Percentiles rank a stretch among this genome's conserved stretches.
phyloP scores from a whole-genome alignment of 2,888 invertebrate genomes.

The Macrosoma leucophasiata region DNA sequence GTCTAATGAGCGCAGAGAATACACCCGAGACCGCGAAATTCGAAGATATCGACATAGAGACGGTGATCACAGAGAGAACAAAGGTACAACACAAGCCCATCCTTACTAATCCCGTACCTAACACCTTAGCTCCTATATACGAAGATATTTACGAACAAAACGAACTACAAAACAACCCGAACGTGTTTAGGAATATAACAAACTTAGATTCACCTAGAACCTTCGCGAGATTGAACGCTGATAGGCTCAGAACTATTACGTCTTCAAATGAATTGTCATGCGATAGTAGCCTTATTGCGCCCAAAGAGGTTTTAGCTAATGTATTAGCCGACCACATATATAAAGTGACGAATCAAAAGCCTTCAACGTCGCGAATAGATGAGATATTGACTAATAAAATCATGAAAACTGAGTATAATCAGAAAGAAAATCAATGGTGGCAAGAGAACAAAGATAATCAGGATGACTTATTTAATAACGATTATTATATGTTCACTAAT shows the following conservation, averaged over 20 bases:
- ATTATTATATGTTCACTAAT: conserved; percentile 55
- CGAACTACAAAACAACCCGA: conserved; percentile 28
- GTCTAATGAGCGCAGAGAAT: conserved; percentile 57
- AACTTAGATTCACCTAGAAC: conserved; percentile 56
- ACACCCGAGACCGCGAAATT: conserved; percentile 52
- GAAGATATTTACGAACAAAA: conserved; percentile 30
- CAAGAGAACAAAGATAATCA: conserved; percentile 43
- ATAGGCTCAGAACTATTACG: conserved; percentile 55
- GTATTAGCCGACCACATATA: conserved; percentile 67
- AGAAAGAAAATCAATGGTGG: conserved; percentile 65
- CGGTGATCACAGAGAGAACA: conserved; percentile 55
- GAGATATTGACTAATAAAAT: conserved; percentile 69
- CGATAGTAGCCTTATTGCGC: conserved; percentile 53
- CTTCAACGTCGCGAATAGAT: conserved; percentile 62
- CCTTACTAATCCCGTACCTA: conserved; percentile 61
- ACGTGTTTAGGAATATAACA: conserved; percentile 53
- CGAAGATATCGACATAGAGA: conserved; percentile 56
- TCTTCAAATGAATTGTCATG: conserved; percentile 47
- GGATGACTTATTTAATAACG: conserved; percentile 47
- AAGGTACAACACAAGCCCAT: conserved; percentile 75
- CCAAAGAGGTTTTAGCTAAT: conserved; percentile 62
- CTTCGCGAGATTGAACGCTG: conserved; percentile 64
- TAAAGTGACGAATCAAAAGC: conserved; percentile 72
- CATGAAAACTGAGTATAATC: conserved; percentile 36
- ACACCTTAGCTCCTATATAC: conserved; percentile 36